A percentile compares a stretch with the other conserved stretches of the same genome.
Conservation (phyloP, 2,797 vertebrate genomes). For the Echeneis naucrates region DNA sequence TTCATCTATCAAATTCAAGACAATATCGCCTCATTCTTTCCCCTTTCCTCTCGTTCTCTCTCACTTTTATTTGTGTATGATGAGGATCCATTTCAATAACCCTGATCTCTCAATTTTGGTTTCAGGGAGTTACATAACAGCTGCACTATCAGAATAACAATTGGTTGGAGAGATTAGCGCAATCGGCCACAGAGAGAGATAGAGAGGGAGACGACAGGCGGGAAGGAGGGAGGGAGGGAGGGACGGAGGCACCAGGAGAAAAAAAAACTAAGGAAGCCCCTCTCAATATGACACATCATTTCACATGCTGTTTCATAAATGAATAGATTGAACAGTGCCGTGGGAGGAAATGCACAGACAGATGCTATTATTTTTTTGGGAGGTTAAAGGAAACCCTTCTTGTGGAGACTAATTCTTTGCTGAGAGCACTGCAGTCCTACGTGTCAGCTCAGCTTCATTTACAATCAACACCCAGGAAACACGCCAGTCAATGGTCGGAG, state of each 20-base stretch:
- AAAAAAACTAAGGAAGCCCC: constrained; percentile 73
- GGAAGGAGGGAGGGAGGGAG: constrained; percentile 13
- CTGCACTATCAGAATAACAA: constrained; percentile 80
- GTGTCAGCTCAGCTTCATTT: constrained; percentile 57
- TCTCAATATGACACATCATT: constrained; percentile 72
- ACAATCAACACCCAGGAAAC: constrained; percentile 42
- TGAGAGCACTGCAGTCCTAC: constrained; percentile 61
- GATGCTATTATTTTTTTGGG: constrained; percentile 28
- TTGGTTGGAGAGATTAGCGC: constrained; percentile 77
- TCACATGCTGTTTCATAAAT: constrained; percentile 54
- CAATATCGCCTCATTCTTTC: constrained; percentile 34
- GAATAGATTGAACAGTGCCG: constrained; percentile 37
- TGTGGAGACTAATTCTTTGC: constrained; percentile 24
- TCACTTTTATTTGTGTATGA: constrained; percentile 57
- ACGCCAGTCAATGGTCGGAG: constrained; percentile 43
- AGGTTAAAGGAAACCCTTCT: constrained; percentile 42
- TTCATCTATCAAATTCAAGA: constrained; percentile 55
- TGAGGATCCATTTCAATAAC: constrained; percentile 71
- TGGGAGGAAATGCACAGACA: constrained; percentile 43
- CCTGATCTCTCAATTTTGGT: constrained; percentile 74
- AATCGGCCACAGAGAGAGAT: constrained; percentile 65
- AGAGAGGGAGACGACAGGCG: constrained; percentile 33
- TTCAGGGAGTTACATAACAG: constrained; percentile 76
- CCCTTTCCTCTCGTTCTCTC: constrained; percentile 10
- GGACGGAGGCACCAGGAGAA: constrained; percentile 38